Evolutionary conservation across 1,140 invertebrate genomes (phyloP), one percentile per base, ranked within the genome.

Genomic region (Cydia strobilella): DNA sequence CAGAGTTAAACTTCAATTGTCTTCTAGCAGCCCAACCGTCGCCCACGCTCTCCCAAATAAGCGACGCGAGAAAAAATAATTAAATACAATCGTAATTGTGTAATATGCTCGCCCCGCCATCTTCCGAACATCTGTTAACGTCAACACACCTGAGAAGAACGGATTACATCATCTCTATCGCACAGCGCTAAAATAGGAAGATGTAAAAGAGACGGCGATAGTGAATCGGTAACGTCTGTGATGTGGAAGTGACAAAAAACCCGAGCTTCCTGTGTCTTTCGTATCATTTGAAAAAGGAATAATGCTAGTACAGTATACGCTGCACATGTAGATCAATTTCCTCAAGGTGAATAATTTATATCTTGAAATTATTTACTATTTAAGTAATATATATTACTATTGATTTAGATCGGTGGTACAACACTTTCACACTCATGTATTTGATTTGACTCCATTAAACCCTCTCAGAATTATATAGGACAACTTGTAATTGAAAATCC

Each of bases 241-340:
- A 90, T 85, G 86, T 89, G 90, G 90, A 93, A 93, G 90, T 91
- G 89, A 93, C 90, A 93, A 92, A 92, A 92, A 92, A 93, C 87
- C 90, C 85, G 84, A 82, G 90, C 88, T 93, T 93, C 90, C 90
- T 93, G 90, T 93, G 90, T 91, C 90, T 93, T 91, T 93, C 84
- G 87, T 91, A 93, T 91, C 88, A 92, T 92, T 91, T 90, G 88
- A 90, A 92, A 90, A 90, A 90, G 87, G 86, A 90, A 90, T 93
- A 90, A 89, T 86, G 86, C 77, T 88, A 78, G 63, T 72, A 75
- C 78, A 89, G 90, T 86, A 89, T 81, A 85, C 54, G 71, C 31
- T 65, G 69, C 59, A 45, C 62, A 27, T 20, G 3, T 12, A 88
- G 83, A 90, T 77, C 0, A 66, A 23, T n/a, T 42, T 73, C 23